Conservation (phyloP, 2,797 vertebrate genomes). For the Protosalanx chinensis region DNA sequence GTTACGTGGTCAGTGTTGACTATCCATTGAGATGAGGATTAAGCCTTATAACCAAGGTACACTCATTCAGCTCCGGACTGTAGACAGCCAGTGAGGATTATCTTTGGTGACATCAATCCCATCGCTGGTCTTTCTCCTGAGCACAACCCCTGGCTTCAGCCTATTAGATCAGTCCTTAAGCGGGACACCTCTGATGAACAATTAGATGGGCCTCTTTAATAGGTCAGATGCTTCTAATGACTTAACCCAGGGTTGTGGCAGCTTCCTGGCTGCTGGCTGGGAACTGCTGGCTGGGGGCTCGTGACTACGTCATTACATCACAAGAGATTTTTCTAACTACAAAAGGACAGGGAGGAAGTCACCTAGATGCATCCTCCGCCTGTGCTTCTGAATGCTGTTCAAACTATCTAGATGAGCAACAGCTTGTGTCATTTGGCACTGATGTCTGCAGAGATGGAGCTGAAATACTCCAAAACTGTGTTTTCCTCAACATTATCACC, state of each 20-base stretch:
- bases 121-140: slow-evolving; percentile 20
- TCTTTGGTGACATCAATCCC: slow-evolving; percentile 23
- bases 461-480: not conserved
- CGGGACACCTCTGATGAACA: slow-evolving; percentile 20
- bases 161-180: slow-evolving; percentile 35
- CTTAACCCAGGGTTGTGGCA: slow-evolving; percentile 14
- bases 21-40: slow-evolving; percentile 1
- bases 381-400: not conserved
- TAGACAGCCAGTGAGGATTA: slow-evolving; percentile 32
- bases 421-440: too few relatives aligned
- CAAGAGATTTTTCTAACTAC: not conserved
- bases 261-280: not conserved
- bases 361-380: not conserved
- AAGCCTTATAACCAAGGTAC: not conserved
- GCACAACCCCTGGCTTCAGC: slow-evolving; percentile 45
- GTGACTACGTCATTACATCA: not conserved
- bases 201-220: slow-evolving; percentile 6
- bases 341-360: slow-evolving; percentile 5
- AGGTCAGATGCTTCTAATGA: not conserved
- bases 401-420: not conserved
- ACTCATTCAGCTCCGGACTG: slow-evolving; percentile 3
- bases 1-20: not conserved
- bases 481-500: not conserved
- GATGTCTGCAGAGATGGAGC: too few relatives aligned
- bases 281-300: slow-evolving; percentile 5